Evolutionary conservation across 2,113 vertebrate species (phyloP).

Genomic region (Elachura formosa): DNA sequence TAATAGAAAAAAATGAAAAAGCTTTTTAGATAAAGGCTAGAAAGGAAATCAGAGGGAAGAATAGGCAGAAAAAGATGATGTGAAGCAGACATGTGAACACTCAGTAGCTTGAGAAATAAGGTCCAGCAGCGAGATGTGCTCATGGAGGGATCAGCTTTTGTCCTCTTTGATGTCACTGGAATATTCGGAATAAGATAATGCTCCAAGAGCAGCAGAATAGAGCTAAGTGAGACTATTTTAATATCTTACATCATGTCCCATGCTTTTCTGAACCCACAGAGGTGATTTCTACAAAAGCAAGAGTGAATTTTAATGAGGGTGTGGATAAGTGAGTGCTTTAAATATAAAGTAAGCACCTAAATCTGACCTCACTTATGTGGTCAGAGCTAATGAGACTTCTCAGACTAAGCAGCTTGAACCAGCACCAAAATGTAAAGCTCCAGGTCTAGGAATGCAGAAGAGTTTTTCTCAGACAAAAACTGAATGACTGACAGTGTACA

Average conservation of each 20-base stretch:
- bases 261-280: neutral
- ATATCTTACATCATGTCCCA: neutral
- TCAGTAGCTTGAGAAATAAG: neutral
- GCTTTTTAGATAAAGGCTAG: neutral
- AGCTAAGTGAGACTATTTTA: neutral
- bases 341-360: neutral
- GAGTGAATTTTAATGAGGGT: neutral
- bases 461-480: neutral
- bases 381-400: neutral
- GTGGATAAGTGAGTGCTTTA: neutral
- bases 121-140: neutral
- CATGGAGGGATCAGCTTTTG: neutral
- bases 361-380: neutral
- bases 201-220: neutral
- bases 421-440: neutral
- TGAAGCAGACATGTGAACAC: neutral
- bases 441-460: neutral
- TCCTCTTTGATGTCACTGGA: neutral
- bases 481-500: neutral
- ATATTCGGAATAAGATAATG: neutral
- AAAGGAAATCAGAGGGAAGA: constrained; percentile 5
- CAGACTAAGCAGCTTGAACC: neutral
- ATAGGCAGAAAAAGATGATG: constrained; percentile 3
- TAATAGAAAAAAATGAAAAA: constrained; percentile 2
- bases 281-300: neutral